Percentiles rank a stretch among this genome's conserved stretches.
These are phyloP conservation scores for Theocolax elegans DNA, from an alignment of 1,140 invertebrate genomes.

Conservation along the genomic window DNA sequence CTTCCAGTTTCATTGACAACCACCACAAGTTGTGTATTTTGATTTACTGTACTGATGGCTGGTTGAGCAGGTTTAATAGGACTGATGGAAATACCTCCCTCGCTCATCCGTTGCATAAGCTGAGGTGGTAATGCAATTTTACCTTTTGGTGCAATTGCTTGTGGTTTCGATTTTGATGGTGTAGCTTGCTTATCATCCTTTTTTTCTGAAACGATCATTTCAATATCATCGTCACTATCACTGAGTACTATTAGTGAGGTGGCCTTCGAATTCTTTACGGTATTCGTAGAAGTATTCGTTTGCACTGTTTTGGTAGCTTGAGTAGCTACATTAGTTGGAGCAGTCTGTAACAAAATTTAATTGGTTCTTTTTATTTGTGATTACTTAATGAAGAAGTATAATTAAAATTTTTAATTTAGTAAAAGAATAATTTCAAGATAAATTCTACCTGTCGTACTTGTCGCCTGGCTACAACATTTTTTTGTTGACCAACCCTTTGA, in stretches of 20 bases:
- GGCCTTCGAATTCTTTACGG: constrained; percentile 41
- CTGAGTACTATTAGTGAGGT: constrained; percentile 62
- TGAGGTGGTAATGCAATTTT: constrained; percentile 53
- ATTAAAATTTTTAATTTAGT: too few species aligned
- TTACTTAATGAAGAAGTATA: too few species aligned
- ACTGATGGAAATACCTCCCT: constrained; percentile 63
- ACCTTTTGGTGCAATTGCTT: neutral
- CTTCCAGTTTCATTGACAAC: constrained; percentile 66
- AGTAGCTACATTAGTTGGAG: too few species aligned
- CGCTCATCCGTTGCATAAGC: constrained; percentile 60
- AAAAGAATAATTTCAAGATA: too few species aligned
- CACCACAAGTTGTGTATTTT: constrained; percentile 58
- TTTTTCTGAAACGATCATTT: constrained; percentile 61
- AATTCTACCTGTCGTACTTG: too few species aligned
- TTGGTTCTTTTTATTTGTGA: too few species aligned
- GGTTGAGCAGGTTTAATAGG: constrained; percentile 54
- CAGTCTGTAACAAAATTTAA: neutral
- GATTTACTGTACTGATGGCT: neutral
- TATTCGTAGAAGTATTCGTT: constrained; percentile 9
- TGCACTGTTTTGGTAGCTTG: neutral
- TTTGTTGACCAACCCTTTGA: constrained; percentile 8
- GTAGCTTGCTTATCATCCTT: neutral
- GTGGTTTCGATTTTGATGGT: neutral
- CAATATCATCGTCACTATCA: constrained; percentile 65
- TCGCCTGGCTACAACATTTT: neutral